Conservation (phyloP, 2,888 invertebrate species). For the Pammene aurita region DNA sequence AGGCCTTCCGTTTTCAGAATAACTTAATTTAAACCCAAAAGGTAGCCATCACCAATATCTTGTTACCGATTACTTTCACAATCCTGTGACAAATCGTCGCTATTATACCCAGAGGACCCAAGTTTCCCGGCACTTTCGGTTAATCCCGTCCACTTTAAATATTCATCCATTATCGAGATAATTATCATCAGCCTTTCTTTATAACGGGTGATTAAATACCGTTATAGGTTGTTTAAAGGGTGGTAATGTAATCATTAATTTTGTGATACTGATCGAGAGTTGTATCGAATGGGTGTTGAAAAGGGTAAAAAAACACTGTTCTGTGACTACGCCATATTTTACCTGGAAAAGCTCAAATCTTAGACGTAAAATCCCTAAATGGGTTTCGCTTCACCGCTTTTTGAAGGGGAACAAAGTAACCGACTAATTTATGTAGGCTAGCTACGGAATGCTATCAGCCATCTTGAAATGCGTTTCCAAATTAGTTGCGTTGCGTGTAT, state of each 20-base stretch:
- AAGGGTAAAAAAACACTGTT: background rate
- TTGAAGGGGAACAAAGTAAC: too few species aligned
- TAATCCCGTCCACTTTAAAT: constrained; percentile 40
- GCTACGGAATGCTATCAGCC: too few species aligned
- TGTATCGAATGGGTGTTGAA: constrained; percentile 20
- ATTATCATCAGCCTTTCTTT: constrained; percentile 41
- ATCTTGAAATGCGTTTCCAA: too few species aligned
- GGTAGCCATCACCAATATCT: constrained; percentile 15
- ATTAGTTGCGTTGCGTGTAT: too few species aligned
- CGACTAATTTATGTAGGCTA: too few species aligned
- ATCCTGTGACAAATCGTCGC: constrained; percentile 39
- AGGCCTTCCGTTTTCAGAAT: background rate
- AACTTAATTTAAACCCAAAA: constrained; percentile 15
- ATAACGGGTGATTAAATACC: constrained; percentile 35
- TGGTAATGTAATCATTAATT: constrained; percentile 30
- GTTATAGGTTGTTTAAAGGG: constrained; percentile 34
- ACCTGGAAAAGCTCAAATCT: too few species aligned
- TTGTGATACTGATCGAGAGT: constrained; percentile 23
- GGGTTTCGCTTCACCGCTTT: too few species aligned
- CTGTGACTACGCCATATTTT: too few species aligned
- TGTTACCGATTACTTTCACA: constrained; percentile 38
- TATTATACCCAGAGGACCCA: constrained; percentile 25
- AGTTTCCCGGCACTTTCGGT: constrained; percentile 29
- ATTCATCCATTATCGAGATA: constrained; percentile 40
- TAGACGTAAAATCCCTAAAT: too few species aligned